Conservation (phyloP, 2,113 vertebrate genomes). For the Cisticola juncidis region DNA sequence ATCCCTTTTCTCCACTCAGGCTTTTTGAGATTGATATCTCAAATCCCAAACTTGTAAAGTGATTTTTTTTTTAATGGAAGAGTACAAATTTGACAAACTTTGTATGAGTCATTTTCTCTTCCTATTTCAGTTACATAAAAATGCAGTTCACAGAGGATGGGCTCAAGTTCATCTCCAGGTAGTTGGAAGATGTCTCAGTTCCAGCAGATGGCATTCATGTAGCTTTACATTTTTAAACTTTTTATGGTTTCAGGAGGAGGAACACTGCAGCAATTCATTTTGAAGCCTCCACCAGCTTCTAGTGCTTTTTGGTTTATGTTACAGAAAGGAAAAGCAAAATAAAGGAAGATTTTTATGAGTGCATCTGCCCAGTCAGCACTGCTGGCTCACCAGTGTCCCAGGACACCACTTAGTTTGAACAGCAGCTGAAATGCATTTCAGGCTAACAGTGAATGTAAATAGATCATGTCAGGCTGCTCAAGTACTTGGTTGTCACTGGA, state of each 20-base stretch:
- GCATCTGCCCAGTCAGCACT: background rate
- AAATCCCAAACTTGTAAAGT: background rate
- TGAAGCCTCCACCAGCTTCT: background rate
- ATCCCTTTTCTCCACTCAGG: background rate
- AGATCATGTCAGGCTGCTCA: background rate
- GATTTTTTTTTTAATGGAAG: background rate
- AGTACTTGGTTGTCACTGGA: background rate
- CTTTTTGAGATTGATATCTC: background rate
- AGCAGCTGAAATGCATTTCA: background rate
- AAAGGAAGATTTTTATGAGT: background rate
- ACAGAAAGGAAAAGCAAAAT: background rate
- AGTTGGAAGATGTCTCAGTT: background rate
- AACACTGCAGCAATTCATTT: background rate
- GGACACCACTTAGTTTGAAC: background rate
- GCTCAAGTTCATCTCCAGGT: background rate
- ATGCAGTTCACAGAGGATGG: background rate
- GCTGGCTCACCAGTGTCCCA: background rate
- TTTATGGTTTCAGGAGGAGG: background rate
- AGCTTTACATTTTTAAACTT: slow-evolving; percentile 12
- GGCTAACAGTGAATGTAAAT: background rate
- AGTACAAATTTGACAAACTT: background rate
- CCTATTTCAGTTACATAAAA: background rate
- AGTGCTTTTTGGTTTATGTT: background rate
- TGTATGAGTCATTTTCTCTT: background rate
- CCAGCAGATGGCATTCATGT: slow-evolving; percentile 32